phyloP scores from a whole-genome alignment of 2,797 vertebrate species.

The Myotis pilosus region DNA sequence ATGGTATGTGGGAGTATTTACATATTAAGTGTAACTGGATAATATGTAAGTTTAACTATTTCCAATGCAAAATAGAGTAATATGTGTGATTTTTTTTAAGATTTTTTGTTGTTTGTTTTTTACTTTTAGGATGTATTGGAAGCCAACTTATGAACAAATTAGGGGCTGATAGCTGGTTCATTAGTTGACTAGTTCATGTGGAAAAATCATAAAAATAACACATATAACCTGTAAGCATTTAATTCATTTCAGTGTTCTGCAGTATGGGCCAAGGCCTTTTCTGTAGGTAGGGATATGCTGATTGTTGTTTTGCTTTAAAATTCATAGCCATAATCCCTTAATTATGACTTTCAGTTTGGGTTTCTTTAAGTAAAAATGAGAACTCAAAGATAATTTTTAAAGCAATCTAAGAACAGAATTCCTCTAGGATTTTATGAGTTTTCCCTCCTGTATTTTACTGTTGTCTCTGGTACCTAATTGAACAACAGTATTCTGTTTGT shows the following conservation, averaged over 20 bases:
- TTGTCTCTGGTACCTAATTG: not conserved
- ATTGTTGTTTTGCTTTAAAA: slow-evolving; percentile 30
- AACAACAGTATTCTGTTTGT: not conserved
- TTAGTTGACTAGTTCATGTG: not conserved
- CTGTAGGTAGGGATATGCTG: not conserved
- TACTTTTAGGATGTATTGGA: not conserved
- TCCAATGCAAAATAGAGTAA: not conserved
- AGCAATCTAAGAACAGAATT: not conserved
- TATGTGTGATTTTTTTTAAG: not conserved
- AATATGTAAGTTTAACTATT: slow-evolving; percentile 8
- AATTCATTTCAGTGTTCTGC: not conserved
- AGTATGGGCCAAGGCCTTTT: not conserved
- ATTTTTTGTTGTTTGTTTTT: not conserved
- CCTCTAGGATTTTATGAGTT: not conserved
- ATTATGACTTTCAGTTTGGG: not conserved
- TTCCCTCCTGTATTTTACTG: not conserved
- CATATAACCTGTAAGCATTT: not conserved
- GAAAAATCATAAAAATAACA: not conserved
- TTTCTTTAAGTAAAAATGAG: slow-evolving; percentile 13
- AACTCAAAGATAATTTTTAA: not conserved
- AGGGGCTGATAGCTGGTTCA: not conserved
- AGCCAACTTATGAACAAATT: not conserved
- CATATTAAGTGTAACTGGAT: not conserved
- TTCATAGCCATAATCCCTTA: not conserved
- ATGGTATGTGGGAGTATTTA: slow-evolving; percentile 52